phyloP scores from a whole-genome alignment of 1,140 invertebrate genomes.

The Hormaphis cornu region DNA sequence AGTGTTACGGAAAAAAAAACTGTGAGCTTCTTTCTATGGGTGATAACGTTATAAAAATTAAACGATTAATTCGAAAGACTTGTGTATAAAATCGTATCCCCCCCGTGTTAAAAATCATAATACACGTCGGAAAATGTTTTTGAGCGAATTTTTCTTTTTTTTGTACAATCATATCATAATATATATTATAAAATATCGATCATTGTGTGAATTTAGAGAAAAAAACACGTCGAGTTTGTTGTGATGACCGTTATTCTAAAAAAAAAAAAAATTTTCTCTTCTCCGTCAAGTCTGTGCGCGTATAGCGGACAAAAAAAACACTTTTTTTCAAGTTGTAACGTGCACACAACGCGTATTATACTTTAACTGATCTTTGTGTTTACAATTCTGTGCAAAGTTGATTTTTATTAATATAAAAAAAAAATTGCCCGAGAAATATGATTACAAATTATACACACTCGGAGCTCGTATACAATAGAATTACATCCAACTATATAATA shows the following conservation, averaged over 20 bases:
- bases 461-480: too few species aligned
- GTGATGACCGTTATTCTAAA: neutral
- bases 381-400: neutral
- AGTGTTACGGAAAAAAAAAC: slow-evolving; percentile 19
- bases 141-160: slow-evolving; percentile 1
- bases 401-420: too few species aligned
- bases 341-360: too few species aligned
- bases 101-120: neutral
- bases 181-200: neutral
- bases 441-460: too few species aligned
- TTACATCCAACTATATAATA: too few species aligned
- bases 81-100: slow-evolving; percentile 22
- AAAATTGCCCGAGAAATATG: too few species aligned
- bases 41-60: slow-evolving; percentile 15
- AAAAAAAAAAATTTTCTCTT: neutral
- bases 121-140: neutral
- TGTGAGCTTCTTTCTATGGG: slow-evolving; percentile 32
- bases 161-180: neutral
- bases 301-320: neutral
- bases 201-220: neutral
- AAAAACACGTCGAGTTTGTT: too few species aligned
- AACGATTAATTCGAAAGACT: slow-evolving; percentile 17
- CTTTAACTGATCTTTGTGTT: slow-evolving; percentile 1
- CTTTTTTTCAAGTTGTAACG: too few species aligned
- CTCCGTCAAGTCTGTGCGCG: too few species aligned